Percentiles rank a stretch among this genome's conserved stretches.
These are phyloP conservation scores for Megaceryle torquata DNA, from an alignment of 2,113 vertebrate species.

Conservation along the genomic window DNA sequence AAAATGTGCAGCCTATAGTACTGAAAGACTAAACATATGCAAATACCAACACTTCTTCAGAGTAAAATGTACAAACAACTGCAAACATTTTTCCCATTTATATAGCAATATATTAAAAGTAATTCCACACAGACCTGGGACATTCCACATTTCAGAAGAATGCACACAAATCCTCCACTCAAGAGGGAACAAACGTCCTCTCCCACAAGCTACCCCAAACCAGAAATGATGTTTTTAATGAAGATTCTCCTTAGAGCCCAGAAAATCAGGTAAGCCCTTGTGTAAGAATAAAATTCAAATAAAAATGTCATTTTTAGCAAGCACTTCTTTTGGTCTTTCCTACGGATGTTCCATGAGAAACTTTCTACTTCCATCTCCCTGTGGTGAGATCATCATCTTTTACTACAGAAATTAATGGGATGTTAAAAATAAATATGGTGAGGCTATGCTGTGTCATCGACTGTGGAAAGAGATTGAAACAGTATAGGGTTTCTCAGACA, in stretches of 20 bases:
- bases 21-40: neutral
- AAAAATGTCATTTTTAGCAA: neutral
- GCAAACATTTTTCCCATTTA: neutral
- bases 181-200: neutral
- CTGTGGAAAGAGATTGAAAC: neutral
- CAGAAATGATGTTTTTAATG: neutral
- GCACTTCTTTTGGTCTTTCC: neutral
- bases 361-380: neutral
- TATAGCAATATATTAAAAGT: neutral
- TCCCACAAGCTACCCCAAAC: neutral
- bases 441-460: neutral
- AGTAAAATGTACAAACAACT: slow-evolving; percentile 22
- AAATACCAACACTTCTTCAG: neutral
- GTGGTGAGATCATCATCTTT: neutral
- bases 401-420: neutral
- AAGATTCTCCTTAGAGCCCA: neutral
- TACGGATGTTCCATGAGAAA: neutral
- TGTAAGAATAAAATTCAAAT: neutral
- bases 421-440: neutral
- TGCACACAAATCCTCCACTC: neutral
- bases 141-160: neutral
- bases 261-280: neutral
- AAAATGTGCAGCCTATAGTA: slow-evolving; percentile 36
- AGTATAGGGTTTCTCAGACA: neutral
- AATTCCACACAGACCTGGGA: neutral